Conservation (phyloP, 2,797 vertebrate species). For the Bucorvus abyssinicus region DNA sequence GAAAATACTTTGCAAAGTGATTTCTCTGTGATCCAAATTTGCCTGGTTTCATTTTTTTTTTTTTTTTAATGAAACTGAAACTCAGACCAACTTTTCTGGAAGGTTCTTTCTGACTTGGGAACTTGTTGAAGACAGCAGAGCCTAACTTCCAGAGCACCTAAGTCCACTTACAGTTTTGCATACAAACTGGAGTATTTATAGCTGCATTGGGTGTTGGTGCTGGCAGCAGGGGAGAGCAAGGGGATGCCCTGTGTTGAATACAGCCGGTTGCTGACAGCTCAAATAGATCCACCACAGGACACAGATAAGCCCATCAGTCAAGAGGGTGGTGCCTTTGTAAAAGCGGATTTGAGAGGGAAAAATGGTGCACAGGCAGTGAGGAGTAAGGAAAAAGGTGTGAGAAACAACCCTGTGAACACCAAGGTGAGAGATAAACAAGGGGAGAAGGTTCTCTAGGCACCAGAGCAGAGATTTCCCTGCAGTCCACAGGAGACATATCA, state of each 20-base stretch:
- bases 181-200: not conserved
- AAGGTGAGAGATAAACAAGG: not conserved
- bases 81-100: not conserved
- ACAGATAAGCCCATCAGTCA: not conserved
- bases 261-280: not conserved
- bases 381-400: not conserved
- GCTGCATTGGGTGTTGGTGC: not conserved
- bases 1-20: not conserved
- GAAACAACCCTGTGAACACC: not conserved
- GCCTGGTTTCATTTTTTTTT: not conserved
- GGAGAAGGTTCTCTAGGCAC: not conserved
- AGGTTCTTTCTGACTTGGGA: not conserved
- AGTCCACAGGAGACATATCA: accelerated
- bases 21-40: not conserved
- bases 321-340: not conserved
- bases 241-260: not conserved
- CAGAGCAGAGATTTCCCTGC: not conserved
- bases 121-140: not conserved
- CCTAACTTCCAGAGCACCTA: not conserved
- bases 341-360: not conserved
- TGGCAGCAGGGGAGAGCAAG: not conserved
- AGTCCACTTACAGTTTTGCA: not conserved
- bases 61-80: not conserved
- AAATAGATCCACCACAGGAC: not conserved
- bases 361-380: not conserved